A percentile compares a stretch with the other conserved stretches of the same genome.
These are phyloP conservation scores for Nasonia longicornis DNA, from an alignment of 1,140 invertebrate species.

Conservation along the genomic window DNA sequence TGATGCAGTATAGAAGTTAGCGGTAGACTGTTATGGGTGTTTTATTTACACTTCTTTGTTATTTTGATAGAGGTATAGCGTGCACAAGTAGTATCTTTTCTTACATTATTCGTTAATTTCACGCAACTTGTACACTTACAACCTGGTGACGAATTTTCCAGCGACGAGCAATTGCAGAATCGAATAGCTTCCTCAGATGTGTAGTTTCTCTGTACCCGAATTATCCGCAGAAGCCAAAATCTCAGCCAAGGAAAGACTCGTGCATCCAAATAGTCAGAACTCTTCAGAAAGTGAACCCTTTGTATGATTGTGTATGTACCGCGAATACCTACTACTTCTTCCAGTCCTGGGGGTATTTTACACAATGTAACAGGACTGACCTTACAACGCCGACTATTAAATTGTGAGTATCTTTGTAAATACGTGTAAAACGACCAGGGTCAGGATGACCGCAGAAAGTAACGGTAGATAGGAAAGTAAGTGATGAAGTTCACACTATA, in stretches of 20 bases:
- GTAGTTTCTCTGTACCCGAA: background rate
- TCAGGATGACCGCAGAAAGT: background rate
- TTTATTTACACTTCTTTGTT: background rate
- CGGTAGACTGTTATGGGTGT: background rate
- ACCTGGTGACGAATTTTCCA: background rate
- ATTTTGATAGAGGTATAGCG: too few species aligned
- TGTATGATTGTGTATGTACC: background rate
- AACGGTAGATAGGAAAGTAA: background rate
- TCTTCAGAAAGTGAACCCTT: background rate
- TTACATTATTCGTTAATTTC: background rate
- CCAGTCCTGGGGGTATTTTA: background rate
- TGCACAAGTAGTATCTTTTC: background rate
- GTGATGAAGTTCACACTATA: background rate
- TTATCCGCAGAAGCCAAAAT: background rate
- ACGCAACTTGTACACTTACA: background rate
- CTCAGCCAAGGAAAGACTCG: background rate
- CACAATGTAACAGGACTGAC: background rate
- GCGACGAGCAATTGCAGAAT: background rate
- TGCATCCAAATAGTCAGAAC: slow-evolving; percentile 9
- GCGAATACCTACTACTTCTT: background rate
- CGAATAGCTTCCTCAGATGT: background rate
- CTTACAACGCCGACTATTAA: background rate
- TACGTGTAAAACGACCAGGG: too few species aligned
- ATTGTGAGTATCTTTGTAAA: background rate
- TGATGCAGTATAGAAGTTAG: background rate